Evolutionary conservation across 1,140 invertebrate species (phyloP), one percentile per base, ranked within the genome.

Genomic region (Drosophila pectinifera): DNA sequence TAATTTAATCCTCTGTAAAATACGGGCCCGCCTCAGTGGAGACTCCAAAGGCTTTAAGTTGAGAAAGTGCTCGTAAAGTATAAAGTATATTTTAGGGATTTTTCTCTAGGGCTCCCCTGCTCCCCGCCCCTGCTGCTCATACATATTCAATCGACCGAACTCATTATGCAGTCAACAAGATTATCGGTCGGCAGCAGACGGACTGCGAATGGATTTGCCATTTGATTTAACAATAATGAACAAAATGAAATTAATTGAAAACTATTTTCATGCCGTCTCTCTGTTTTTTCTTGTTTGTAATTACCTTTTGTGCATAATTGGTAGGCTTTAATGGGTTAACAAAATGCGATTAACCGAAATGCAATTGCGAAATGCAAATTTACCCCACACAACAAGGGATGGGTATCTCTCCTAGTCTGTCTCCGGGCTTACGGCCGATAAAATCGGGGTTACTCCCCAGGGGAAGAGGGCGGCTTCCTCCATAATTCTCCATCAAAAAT

Each of bases 401-500:
- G 34, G 43, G 5, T 7, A 14, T 46, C 24, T 20, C 13, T 20
- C 13, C 49, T 65, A 65, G 24, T 39, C 61, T 20, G n/a, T 0
- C 24, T 14, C 31, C n/a, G 49, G 42, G 61, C 46, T 36, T 65
- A 73, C 28, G 54, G 28, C 46, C 55, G 70, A 79, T 57, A 38
- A 39, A 31, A 48, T 53, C 53, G 41, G 20, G 1, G n/a, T n/a
- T n/a, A n/a, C n/a, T n/a, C n/a, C n/a, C n/a, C 39, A 26, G 10
- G 43, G 43, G 20, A 38, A n/a, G 46, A 8, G 10, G 18, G n/a
- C 38, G 11, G 28, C 7, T 20, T 36, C 4, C 49, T 22, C 70
- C 24, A 86, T 86, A 80, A 85, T 67, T 86, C 73, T 78, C 73
- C 72, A 78, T 85, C 73, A 74, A 70, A 85, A 73, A 65, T 78